Conservation (phyloP, 2,797 vertebrate genomes). For the Phrynocephalus guinanensis region DNA sequence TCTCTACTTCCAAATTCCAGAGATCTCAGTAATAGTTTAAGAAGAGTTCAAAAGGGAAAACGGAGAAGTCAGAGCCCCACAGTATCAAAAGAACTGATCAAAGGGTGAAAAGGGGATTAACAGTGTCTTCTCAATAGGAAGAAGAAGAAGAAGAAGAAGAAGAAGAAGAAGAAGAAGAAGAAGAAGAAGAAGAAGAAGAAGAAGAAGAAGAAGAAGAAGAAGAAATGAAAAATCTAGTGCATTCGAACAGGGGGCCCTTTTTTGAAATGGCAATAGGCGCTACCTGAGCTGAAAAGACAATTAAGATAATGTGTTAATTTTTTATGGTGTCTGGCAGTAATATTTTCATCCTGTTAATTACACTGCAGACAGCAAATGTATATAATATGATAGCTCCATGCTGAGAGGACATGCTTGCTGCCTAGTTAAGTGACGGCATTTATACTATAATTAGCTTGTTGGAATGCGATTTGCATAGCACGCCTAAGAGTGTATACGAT, state of each 20-base stretch:
- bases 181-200: constrained; percentile 60
- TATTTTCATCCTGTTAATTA: constrained; percentile 86
- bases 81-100: constrained; percentile 78
- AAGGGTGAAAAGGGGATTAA: constrained; percentile 81
- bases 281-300: constrained; percentile 85
- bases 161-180: constrained; percentile 36
- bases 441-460: constrained; percentile 86
- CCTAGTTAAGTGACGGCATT: constrained; percentile 80
- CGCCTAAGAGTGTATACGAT: constrained; percentile 73
- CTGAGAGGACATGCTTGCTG: constrained; percentile 77
- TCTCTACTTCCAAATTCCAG: constrained; percentile 56
- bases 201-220: constrained; percentile 65
- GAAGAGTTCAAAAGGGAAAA: constrained; percentile 76
- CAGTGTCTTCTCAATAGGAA: constrained; percentile 67
- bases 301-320: constrained; percentile 85
- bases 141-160: constrained; percentile 67
- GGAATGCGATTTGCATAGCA: constrained; percentile 81
- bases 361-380: constrained; percentile 80
- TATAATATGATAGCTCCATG: constrained; percentile 78
- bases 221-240: constrained; percentile 73
- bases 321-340: constrained; percentile 80
- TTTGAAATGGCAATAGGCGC: constrained; percentile 83
- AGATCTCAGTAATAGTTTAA: constrained; percentile 74
- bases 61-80: constrained; percentile 72
- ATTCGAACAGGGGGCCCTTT: constrained; percentile 71